Base-by-base conservation (phyloP, 2,888 invertebrate species). In the Phanerotoma sp. region DNA sequence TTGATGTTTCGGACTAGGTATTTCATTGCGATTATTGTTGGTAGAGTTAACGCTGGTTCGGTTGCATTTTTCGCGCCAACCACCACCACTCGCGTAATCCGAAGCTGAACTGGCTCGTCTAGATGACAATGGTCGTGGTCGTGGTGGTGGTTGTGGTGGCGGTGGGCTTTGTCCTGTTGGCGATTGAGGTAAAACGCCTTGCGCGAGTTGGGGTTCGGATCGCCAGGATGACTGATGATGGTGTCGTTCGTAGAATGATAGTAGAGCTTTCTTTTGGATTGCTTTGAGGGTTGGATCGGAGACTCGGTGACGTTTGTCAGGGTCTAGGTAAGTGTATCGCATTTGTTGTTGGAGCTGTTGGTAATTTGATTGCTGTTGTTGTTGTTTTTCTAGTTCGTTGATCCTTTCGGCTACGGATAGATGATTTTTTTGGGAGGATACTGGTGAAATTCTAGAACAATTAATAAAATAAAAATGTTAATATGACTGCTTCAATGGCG, bases 171-270 rank as follows among this genome's bases (percentile, higher is more conserved):
- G 57, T 5, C 56, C 28, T 1, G 45, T 45, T 5, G 48, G 45
- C 4, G 18, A 9, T n/a, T 22, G 35, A 16, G 41, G 50, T 2
- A 48, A 41, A 3, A 57, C 37, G 4, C 64, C 66, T 47, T 66
- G 71, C 42, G 58, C 51, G 47, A 57, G 40, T 32, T 62, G 62
- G 0, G 84, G 84, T 63, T 84, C 84, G 0, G 84, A 84, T 50
- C 82, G 75, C 84, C 84, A 84, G 10, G 80, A 77, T 1, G 76
- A 71, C 46, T 73, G 72, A 30, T 72, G 73, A 33, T 72, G 73
- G 65, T 89, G 89, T 42, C 89, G 80, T 70, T 91, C 90, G 73
- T 91, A 90, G 69, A 89, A 92, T 2, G 88, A 88, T 56, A 90
- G 79, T 6, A 92, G 80, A 0, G 91, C 91, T 72, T 90, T 89